phyloP scores from a whole-genome alignment of 2,797 vertebrate species.

The Diglossa cyanea region DNA sequence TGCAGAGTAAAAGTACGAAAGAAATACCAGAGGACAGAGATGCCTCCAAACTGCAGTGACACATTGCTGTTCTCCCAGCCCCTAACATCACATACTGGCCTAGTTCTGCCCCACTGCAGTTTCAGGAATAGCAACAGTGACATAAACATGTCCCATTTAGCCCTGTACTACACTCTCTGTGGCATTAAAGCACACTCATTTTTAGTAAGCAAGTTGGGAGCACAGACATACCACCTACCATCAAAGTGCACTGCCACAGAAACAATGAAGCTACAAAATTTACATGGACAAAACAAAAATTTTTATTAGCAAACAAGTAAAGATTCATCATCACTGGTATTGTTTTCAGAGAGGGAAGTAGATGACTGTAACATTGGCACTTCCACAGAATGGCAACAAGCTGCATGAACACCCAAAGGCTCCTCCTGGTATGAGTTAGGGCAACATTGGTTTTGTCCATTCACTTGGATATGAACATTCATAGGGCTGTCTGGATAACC shows the following conservation, averaged over 20 bases:
- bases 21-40: background rate
- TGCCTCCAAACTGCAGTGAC: background rate
- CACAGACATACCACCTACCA: background rate
- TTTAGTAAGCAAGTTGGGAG: background rate
- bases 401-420: constrained; percentile 70
- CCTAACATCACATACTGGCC: background rate
- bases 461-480: constrained; percentile 61
- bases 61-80: background rate
- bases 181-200: background rate
- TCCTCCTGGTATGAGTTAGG: constrained; percentile 57
- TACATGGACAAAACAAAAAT: constrained; percentile 1
- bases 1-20: constrained; percentile 15
- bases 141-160: background rate
- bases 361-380: constrained; percentile 70
- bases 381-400: constrained; percentile 67
- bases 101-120: background rate
- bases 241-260: background rate
- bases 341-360: constrained; percentile 65
- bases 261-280: constrained; percentile 42
- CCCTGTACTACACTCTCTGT: background rate
- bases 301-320: constrained; percentile 80
- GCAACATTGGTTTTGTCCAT: constrained; percentile 58
- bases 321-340: constrained; percentile 80
- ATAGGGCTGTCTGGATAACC: constrained; percentile 50
- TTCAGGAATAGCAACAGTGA: background rate